These are phyloP conservation scores for Antitype chi DNA, from an alignment of 2,888 invertebrate species.

Conservation along the genomic window DNA sequence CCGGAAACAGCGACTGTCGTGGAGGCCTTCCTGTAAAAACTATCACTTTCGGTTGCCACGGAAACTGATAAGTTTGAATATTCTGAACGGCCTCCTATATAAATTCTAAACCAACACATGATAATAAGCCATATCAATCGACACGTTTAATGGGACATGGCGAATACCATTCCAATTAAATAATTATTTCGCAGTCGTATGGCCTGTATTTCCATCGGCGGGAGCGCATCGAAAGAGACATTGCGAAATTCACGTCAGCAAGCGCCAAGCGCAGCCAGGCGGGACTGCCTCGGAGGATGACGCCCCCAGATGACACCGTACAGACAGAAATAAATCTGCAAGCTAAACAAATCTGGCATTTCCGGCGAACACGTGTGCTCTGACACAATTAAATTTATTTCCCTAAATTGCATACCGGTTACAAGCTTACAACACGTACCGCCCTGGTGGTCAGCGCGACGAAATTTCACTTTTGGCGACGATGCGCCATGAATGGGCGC, in stretches of 20 bases:
- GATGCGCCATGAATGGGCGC: constrained; percentile 83
- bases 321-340: constrained; percentile 88
- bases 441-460: constrained; percentile 53
- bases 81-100: background rate
- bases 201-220: constrained; percentile 78
- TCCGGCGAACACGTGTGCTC: constrained; percentile 84
- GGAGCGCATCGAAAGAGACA: constrained; percentile 70
- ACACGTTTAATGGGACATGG: constrained; percentile 14
- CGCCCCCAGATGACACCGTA: constrained; percentile 86
- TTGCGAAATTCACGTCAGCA: constrained; percentile 83
- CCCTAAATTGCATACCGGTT: constrained; percentile 64
- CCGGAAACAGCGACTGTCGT: background rate
- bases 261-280: constrained; percentile 81
- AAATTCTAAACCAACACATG: constrained; percentile 13
- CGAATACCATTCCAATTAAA: constrained; percentile 47
- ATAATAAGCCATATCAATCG: constrained; percentile 21
- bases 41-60: background rate
- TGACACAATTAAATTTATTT: constrained; percentile 83
- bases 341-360: constrained; percentile 88
- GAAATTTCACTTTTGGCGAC: constrained; percentile 75
- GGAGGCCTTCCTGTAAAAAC: constrained; percentile 8
- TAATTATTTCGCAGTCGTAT: constrained; percentile 74
- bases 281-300: constrained; percentile 81
- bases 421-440: constrained; percentile 39
- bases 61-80: background rate